Evolutionary conservation across 2,113 vertebrate genomes (phyloP).

Genomic region (Miniopterus natalensis): DNA sequence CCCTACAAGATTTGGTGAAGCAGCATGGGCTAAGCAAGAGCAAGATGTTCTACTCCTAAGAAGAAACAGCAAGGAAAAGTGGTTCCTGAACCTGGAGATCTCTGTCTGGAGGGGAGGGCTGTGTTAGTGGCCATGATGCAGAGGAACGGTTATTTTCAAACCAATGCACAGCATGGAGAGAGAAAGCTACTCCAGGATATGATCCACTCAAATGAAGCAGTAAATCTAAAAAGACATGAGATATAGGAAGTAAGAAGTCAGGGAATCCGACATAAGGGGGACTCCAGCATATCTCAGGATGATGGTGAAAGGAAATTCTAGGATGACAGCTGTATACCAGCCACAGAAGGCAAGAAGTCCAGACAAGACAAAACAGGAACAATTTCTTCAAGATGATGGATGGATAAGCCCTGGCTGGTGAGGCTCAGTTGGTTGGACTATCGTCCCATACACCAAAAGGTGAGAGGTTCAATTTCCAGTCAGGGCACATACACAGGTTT

Average conservation of each 20-base stretch:
- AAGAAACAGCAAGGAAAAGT: background rate
- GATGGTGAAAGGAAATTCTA: background rate
- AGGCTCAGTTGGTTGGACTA: too few relatives aligned
- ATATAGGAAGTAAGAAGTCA: background rate
- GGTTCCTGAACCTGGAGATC: background rate
- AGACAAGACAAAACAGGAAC: background rate
- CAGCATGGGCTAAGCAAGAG: background rate
- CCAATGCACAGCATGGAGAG: background rate
- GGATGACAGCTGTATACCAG: background rate
- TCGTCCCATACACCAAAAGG: background rate
- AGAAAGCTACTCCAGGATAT: background rate
- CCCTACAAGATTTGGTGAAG: background rate
- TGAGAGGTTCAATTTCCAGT: background rate
- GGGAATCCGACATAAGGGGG: background rate
- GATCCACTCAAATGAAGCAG: background rate
- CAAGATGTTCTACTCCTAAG: background rate
- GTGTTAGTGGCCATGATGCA: background rate
- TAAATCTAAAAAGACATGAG: background rate
- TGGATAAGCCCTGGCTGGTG: too few relatives aligned
- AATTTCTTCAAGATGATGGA: background rate
- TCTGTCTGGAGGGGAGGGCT: background rate
- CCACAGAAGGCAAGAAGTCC: background rate
- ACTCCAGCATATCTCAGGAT: background rate
- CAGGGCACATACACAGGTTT: background rate
- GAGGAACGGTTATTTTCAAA: background rate